Conservation (phyloP, 2,888 invertebrate species). For the Flexamia atlantica region DNA sequence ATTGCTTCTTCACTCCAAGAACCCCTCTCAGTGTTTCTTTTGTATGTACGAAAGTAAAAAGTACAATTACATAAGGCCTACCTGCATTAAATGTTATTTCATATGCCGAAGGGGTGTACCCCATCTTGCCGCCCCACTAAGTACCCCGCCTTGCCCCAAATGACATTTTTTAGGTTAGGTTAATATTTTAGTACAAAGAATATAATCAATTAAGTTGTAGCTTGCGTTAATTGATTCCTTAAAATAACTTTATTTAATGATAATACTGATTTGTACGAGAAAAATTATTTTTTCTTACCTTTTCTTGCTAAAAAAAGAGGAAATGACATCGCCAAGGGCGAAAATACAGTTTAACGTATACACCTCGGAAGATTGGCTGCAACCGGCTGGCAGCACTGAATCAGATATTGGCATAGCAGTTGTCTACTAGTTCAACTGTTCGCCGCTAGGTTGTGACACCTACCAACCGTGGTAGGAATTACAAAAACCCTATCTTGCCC, state of each 20-base stretch:
- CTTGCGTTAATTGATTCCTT: not conserved
- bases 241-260: conserved; percentile 22
- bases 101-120: conserved; percentile 1
- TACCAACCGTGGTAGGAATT: not conserved
- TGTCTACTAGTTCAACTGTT: conserved; percentile 15
- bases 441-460: conserved; percentile 12
- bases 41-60: conserved; percentile 29
- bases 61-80: conserved; percentile 4
- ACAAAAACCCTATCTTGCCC: conserved; percentile 33
- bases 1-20: conserved; percentile 23
- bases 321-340: conserved; percentile 16
- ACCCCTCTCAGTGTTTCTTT: conserved; percentile 22
- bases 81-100: not conserved
- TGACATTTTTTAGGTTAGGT: conserved; percentile 10
- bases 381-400: conserved; percentile 32
- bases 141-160: conserved; percentile 44
- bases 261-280: conserved; percentile 11
- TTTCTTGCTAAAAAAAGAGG: not conserved
- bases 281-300: conserved; percentile 1
- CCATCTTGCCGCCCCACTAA: conserved; percentile 23
- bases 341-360: conserved; percentile 14
- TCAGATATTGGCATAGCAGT: conserved; percentile 5
- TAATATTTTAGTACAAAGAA: conserved; percentile 10
- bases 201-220: not conserved
- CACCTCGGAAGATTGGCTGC: not conserved